These are phyloP conservation scores for Chamaetylas fuelleborni DNA, from an alignment of 2,113 vertebrate species.

Conservation along the genomic window DNA sequence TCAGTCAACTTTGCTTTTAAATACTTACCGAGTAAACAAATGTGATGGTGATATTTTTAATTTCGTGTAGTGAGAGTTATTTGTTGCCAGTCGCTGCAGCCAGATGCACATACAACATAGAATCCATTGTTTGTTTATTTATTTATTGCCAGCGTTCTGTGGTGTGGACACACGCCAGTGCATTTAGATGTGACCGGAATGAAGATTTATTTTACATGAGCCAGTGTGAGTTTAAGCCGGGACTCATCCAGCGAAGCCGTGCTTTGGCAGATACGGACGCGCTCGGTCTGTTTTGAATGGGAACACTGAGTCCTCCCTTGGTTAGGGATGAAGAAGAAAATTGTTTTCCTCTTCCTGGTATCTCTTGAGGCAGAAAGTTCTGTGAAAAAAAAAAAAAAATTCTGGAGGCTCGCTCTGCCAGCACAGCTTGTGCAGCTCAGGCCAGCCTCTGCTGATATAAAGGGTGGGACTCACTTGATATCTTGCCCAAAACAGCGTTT, in stretches of 20 bases:
- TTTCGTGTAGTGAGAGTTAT: accelerated
- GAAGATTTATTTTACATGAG: neutral
- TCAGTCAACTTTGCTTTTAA: neutral
- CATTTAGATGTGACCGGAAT: neutral
- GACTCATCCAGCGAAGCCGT: neutral
- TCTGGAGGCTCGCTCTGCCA: accelerated
- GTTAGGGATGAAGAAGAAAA: neutral
- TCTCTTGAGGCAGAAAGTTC: neutral
- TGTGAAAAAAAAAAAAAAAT: neutral
- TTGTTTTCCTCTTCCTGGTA: accelerated
- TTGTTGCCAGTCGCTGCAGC: neutral
- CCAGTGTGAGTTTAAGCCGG: neutral
- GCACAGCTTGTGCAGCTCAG: neutral
- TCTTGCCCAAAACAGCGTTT: neutral
- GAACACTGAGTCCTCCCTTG: neutral
- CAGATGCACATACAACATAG: neutral
- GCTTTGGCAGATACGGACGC: neutral
- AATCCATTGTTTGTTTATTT: neutral
- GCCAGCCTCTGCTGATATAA: accelerated
- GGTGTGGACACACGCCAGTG: neutral
- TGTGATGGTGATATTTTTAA: accelerated
- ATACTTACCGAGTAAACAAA: accelerated
- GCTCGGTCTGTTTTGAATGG: neutral
- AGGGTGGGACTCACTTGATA: neutral
- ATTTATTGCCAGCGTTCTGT: neutral